Conservation (phyloP, 2,888 invertebrate genomes). For the Sarcophaga rosellei region DNA sequence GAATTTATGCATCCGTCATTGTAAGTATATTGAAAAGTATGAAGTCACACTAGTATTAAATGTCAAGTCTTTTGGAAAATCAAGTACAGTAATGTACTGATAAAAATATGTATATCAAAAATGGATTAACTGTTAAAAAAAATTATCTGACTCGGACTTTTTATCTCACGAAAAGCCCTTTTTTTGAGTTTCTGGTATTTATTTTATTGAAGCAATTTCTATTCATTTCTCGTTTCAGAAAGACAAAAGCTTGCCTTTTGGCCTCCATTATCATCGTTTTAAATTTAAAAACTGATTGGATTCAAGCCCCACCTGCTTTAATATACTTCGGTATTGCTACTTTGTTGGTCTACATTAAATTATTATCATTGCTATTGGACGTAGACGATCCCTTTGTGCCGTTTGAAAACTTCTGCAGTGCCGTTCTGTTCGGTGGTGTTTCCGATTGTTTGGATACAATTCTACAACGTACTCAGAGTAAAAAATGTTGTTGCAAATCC, state of each 20-base stretch:
- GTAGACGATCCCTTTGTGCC: constrained; percentile 99
- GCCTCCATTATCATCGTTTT: constrained; percentile 97
- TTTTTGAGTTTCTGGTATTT: neutral
- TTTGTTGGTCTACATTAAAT: constrained; percentile 98
- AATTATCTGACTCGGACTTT: no score
- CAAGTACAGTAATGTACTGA: neutral
- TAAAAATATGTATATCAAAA: no score
- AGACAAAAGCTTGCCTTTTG: constrained; percentile 97
- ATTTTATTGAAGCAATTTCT: neutral
- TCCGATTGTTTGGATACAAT: constrained; percentile 98
- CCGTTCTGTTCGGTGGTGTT: constrained; percentile 97
- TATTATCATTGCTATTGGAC: constrained; percentile 96
- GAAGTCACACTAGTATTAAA: no score
- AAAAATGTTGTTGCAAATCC: constrained; percentile 89
- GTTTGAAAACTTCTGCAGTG: constrained; percentile 98
- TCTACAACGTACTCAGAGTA: constrained; percentile 90
- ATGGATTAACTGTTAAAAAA: no score
- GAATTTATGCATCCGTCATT: constrained; percentile 99
- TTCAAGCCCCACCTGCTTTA: constrained; percentile 97
- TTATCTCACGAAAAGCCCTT: no score
- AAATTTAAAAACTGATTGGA: constrained; percentile 97
- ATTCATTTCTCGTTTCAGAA: constrained; percentile 84
- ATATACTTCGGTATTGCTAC: constrained; percentile 99
- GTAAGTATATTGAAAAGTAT: constrained; percentile 84
- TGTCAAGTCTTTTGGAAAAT: no score